A percentile compares a stretch with the other conserved stretches of the same genome.
Conservation (phyloP, 1,140 invertebrate genomes). For the Nylanderia fulva region DNA sequence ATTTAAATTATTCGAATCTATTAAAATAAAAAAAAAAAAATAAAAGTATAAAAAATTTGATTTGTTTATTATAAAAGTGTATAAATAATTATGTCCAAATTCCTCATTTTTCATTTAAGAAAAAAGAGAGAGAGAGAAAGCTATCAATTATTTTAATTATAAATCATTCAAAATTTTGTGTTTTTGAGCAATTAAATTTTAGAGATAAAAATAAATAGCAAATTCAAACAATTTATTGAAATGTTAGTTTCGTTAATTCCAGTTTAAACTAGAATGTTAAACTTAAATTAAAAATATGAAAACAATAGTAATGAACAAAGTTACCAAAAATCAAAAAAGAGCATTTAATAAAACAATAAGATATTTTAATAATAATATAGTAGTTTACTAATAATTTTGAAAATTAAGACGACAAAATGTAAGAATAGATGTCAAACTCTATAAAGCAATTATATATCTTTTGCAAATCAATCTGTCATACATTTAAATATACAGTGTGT, state of each 20-base stretch:
- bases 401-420: not conserved
- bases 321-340: not conserved
- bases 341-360: not conserved
- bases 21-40: not conserved
- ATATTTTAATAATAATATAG: not conserved
- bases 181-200: not conserved
- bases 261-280: not conserved
- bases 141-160: not conserved
- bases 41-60: not conserved
- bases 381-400: not conserved
- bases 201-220: not conserved
- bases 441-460: conserved; percentile 23
- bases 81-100: not conserved
- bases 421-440: conserved; percentile 24
- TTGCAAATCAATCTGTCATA: conserved; percentile 19
- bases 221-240: not conserved
- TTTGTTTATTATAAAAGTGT: not conserved
- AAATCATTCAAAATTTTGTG: not conserved
- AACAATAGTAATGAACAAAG: too few relatives aligned
- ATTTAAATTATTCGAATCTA: not conserved
- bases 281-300: not conserved
- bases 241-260: not conserved
- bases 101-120: not conserved
- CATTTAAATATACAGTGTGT: not conserved
- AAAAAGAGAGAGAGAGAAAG: too few relatives aligned